phyloP scores from a whole-genome alignment of 2,888 invertebrate genomes.

The Drosophila cognata region DNA sequence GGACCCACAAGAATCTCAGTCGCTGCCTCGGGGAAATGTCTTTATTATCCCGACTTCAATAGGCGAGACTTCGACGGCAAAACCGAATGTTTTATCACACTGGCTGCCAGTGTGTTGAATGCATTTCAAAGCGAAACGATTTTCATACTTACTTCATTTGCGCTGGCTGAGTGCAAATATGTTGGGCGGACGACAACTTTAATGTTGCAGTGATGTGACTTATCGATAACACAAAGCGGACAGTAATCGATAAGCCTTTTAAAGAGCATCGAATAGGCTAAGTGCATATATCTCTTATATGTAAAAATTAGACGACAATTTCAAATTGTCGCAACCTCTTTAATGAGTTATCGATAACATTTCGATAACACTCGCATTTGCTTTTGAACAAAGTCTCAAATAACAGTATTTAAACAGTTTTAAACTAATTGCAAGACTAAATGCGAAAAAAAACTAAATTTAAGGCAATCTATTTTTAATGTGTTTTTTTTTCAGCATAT shows the following conservation, averaged over 20 bases:
- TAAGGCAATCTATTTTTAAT: neutral
- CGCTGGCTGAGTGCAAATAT: neutral
- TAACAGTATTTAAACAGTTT: neutral
- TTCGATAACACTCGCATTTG: neutral
- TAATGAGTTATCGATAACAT: neutral
- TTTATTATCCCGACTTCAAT: constrained; percentile 38
- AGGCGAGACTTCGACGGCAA: constrained; percentile 12
- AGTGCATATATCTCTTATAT: neutral
- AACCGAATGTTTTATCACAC: constrained; percentile 31
- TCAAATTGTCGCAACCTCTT: neutral
- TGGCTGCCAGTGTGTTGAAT: constrained; percentile 34
- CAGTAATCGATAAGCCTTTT: neutral
- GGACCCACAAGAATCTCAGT: constrained; percentile 38
- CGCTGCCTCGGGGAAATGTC: constrained; percentile 43
- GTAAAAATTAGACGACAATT: neutral
- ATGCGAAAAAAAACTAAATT: neutral
- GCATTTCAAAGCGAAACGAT: constrained; percentile 31
- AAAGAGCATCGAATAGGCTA: neutral
- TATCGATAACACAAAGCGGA: constrained; percentile 11
- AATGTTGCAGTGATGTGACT: neutral
- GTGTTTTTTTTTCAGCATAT: constrained; percentile 14
- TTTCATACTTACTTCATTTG: constrained; percentile 19
- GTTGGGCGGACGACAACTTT: neutral
- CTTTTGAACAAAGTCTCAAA: neutral
- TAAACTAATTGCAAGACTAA: neutral